Conservation (phyloP, 2,113 vertebrate genomes). For the Nycticebus coucang region DNA sequence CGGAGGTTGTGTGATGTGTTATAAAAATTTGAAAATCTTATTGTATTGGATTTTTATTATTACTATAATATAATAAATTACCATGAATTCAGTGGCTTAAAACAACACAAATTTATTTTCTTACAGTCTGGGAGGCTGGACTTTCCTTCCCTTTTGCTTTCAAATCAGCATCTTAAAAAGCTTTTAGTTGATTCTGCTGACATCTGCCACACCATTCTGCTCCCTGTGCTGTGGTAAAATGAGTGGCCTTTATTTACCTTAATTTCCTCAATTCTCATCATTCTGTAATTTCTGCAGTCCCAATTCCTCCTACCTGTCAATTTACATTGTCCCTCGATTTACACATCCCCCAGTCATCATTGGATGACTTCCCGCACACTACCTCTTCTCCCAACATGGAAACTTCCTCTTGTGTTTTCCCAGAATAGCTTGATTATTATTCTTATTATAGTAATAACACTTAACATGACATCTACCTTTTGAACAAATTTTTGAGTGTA, state of each 20-base stretch:
- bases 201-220: neutral
- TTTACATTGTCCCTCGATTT: neutral
- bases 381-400: neutral
- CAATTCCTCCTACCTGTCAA: neutral
- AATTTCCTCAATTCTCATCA: neutral
- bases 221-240: neutral
- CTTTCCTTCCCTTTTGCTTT: neutral
- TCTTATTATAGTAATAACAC: neutral
- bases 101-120: neutral
- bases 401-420: neutral
- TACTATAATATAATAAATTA: neutral
- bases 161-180: neutral
- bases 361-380: neutral
- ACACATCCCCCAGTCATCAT: neutral
- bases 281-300: neutral
- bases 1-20: neutral
- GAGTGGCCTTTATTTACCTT: neutral
- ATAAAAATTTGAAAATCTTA: neutral
- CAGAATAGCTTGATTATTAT: neutral
- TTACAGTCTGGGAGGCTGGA: neutral
- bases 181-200: neutral
- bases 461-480: neutral
- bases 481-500: neutral
- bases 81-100: neutral
- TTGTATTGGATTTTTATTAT: neutral